These are phyloP conservation scores for Hirundo rustica DNA, from an alignment of 2,797 vertebrate genomes.

Conservation along the genomic window DNA sequence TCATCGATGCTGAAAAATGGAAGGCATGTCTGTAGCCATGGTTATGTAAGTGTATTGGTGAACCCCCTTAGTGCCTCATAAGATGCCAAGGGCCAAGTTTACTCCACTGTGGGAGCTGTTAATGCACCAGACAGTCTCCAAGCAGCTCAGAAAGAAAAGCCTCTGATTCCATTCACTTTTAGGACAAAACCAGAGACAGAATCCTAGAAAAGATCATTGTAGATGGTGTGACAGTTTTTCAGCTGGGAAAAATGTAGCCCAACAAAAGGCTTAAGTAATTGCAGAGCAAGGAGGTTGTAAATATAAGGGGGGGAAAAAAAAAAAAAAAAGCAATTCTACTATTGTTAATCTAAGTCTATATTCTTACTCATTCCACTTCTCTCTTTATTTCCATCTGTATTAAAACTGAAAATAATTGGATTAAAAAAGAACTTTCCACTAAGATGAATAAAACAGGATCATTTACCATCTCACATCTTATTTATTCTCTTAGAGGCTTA, in stretches of 20 bases:
- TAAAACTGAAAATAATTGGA: not conserved
- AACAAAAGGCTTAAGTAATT: not conserved
- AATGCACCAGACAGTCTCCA: not conserved
- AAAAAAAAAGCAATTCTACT: not conserved
- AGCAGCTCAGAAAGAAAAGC: not conserved
- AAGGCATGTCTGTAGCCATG: not conserved
- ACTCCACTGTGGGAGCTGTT: not conserved
- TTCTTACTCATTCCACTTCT: not conserved
- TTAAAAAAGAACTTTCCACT: not conserved
- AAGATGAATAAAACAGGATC: not conserved
- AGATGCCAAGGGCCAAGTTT: not conserved
- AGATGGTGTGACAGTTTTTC: not conserved
- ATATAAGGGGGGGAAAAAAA: not conserved
- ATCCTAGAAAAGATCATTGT: not conserved
- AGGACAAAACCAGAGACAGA: not conserved
- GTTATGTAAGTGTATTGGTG: not conserved
- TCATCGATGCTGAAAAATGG: not conserved
- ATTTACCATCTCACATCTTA: not conserved
- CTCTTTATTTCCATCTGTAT: not conserved
- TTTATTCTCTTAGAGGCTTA: not conserved
- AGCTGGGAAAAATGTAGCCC: not conserved
- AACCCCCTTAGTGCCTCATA: not conserved
- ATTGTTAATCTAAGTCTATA: not conserved
- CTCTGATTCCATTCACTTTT: not conserved
- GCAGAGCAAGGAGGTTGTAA: not conserved